Percentiles rank a stretch among this genome's conserved stretches.
Conservation (phyloP, 2,113 vertebrate species). For the Nasalis larvatus region DNA sequence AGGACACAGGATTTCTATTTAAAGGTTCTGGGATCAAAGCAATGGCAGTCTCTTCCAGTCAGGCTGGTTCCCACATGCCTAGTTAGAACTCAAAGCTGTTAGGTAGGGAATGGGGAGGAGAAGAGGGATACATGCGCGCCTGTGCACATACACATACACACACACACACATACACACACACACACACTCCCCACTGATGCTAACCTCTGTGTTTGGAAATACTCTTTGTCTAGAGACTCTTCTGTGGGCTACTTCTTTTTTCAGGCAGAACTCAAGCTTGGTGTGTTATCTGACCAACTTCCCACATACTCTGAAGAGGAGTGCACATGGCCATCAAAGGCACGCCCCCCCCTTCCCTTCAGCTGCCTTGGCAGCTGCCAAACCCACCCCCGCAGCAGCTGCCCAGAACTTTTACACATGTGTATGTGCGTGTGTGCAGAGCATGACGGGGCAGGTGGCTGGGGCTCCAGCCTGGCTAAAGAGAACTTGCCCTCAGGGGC, state of each 20-base stretch:
- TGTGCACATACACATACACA: no score
- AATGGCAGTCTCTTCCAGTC: neutral
- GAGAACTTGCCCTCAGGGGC: neutral
- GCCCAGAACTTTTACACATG: constrained; percentile 53
- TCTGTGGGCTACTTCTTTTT: neutral
- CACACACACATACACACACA: neutral
- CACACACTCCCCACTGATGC: neutral
- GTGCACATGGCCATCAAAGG: constrained; percentile 5
- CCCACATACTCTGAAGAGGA: constrained; percentile 36
- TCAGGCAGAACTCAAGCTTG: neutral
- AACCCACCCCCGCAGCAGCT: constrained; percentile 64
- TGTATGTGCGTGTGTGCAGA: neutral
- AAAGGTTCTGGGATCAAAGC: constrained; percentile 63
- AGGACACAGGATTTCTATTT: constrained; percentile 40
- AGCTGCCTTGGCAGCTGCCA: constrained; percentile 72
- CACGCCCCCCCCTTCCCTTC: neutral
- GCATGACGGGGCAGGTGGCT: constrained; percentile 34
- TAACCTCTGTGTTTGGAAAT: neutral
- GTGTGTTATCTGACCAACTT: constrained; percentile 50
- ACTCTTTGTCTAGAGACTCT: constrained; percentile 21
- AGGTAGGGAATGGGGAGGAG: neutral
- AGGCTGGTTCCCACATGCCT: constrained; percentile 55
- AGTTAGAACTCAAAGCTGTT: constrained; percentile 26
- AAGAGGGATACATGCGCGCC: neutral
- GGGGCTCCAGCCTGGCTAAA: constrained; percentile 10